Evolutionary conservation across 2,797 vertebrate genomes (phyloP).

Genomic region (Lacerta viridis): DNA sequence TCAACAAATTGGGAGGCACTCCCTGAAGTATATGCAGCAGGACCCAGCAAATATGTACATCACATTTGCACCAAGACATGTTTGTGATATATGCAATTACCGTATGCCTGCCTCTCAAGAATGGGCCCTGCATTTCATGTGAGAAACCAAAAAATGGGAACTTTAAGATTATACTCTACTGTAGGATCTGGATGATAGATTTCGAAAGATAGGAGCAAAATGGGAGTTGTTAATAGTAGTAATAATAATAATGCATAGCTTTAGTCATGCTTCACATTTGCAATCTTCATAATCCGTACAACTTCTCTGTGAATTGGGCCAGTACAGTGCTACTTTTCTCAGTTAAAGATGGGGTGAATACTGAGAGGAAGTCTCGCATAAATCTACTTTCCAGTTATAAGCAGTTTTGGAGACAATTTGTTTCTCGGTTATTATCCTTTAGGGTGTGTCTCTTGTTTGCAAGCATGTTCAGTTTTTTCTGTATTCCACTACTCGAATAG

Average conservation of each 20-base stretch:
- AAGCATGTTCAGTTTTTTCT: conserved; percentile 48
- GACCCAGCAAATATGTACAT: too few relatives aligned
- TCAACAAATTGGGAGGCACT: too few relatives aligned
- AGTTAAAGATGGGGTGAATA: not conserved
- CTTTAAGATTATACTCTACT: not conserved
- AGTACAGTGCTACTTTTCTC: not conserved
- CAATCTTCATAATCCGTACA: not conserved
- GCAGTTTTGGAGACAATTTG: not conserved
- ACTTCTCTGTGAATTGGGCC: not conserved
- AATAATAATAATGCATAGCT: too few relatives aligned
- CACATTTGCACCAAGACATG: too few relatives aligned
- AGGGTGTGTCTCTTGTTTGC: not conserved
- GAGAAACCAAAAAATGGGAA: not conserved
- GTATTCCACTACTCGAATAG: conserved; percentile 70
- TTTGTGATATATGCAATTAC: not conserved
- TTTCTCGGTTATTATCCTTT: conserved; percentile 23
- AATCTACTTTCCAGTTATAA: not conserved
- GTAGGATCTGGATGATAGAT: not conserved
- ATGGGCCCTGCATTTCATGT: not conserved
- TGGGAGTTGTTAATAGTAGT: not conserved
- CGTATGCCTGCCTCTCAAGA: not conserved
- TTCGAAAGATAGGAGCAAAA: not conserved
- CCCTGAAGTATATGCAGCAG: too few relatives aligned
- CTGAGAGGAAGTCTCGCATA: not conserved
- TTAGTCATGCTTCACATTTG: not conserved